Evolutionary conservation across 2,888 invertebrate genomes (phyloP).

Genomic region (Apotomis turbidana): DNA sequence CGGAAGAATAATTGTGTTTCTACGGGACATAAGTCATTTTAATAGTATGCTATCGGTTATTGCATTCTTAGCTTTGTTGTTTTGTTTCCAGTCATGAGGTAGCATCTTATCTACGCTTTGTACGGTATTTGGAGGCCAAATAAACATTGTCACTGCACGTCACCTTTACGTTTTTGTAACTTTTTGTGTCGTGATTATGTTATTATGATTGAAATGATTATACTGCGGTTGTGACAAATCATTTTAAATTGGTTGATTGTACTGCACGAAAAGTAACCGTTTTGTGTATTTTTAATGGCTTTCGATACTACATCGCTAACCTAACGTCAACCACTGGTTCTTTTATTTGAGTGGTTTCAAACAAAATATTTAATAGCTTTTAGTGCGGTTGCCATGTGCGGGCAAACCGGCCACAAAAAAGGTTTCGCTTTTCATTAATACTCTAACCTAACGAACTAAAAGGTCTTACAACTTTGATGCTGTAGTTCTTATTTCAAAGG

Average conservation of each 20-base stretch:
- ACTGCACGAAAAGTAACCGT: constrained; percentile 13
- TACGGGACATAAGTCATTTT: constrained; percentile 7
- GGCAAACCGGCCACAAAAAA: constrained; percentile 10
- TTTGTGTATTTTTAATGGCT: not conserved
- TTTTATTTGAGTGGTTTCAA: constrained; percentile 18
- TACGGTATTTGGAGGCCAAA: constrained; percentile 23
- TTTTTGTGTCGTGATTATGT: constrained; percentile 14
- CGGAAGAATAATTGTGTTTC: not conserved
- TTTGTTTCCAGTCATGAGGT: constrained; percentile 24
- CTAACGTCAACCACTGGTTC: constrained; percentile 11
- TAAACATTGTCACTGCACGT: constrained; percentile 14
- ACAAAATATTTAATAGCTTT: constrained; percentile 17
- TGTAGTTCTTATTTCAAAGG: not conserved
- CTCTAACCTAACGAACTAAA: not conserved
- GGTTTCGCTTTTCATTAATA: constrained; percentile 5
- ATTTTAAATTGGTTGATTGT: constrained; percentile 23
- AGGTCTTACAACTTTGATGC: not conserved
- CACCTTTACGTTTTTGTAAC: not conserved
- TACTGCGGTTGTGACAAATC: constrained; percentile 5
- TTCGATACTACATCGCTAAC: constrained; percentile 7
- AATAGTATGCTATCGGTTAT: not conserved
- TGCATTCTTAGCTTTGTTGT: constrained; percentile 28
- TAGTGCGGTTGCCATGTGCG: constrained; percentile 4
- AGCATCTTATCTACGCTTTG: constrained; percentile 19
- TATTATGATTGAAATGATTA: not conserved